Evolutionary conservation across 1,140 invertebrate genomes (phyloP), one percentile per base, ranked within the genome.

Genomic region (Portunus trituberculatus): DNA sequence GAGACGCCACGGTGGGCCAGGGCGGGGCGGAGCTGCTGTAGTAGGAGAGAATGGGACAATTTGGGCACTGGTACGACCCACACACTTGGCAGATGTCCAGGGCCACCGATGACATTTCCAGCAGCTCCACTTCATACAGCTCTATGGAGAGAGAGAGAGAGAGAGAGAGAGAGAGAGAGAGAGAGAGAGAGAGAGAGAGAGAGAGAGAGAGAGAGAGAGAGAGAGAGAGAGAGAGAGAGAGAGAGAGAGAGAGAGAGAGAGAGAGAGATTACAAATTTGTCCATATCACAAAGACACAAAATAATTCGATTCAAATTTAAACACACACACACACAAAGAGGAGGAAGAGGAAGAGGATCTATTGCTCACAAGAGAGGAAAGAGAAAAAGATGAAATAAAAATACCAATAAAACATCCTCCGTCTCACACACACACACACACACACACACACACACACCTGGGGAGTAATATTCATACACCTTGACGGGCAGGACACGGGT

Each of bases 31-130:
- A 45, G 48, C 96, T 96, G 91, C 95, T 95, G 59, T 96, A 96
- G 83, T 96, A 96, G 39, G 96, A 96, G 39, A 96, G 94, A 96
- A 99, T 98, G 39, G 98, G 98, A 97, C 99, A 99, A 97, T 99
- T 99, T 0, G 99, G 99, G 97, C 99, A 99, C 97, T 99, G 99
- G 86, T 98, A 99, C 31, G 99, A 99, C 52, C 99, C 99, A 97
- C 99, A 99, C n/a, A 99, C 99, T 97, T 99, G 99, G 97, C 99
- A 99, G 96, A 99, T 99, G 97, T 99, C 99, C 45, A 99, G 98
- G 97, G 97, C 99, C 99, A 3, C 99, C 98, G 39, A 98, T 98
- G 87, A 99, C 2, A 99, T 98, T 96, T 99, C 98, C 96, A 99
- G 99, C 97, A 99, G 98, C 0, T 98, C 98, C 97, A 99, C 98